These are phyloP conservation scores for Aplochiton taeniatus DNA, from an alignment of 2,797 vertebrate genomes.

Conservation along the genomic window DNA sequence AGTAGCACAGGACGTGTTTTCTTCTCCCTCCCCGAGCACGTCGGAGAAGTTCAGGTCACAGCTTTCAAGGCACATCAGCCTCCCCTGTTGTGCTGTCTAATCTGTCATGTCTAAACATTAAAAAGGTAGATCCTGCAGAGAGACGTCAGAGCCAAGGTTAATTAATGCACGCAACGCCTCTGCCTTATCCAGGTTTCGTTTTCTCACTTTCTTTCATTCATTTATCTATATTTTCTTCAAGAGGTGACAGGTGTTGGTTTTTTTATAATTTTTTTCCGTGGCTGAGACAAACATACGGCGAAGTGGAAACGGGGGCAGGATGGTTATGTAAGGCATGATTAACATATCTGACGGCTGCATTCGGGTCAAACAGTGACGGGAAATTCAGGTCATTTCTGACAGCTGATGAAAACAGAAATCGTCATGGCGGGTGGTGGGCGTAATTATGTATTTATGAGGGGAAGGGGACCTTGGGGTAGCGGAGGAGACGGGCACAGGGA, in stretches of 20 bases:
- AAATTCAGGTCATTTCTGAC: conserved; percentile 81
- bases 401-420: conserved; percentile 81
- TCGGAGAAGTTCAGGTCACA: conserved; percentile 46
- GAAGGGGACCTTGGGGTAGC: conserved; percentile 70
- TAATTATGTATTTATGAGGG: conserved; percentile 81
- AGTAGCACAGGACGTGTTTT: conserved; percentile 39
- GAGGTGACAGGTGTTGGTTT: conserved; percentile 63
- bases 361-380: conserved; percentile 77
- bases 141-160: conserved; percentile 57
- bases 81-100: conserved; percentile 36
- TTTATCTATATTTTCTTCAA: conserved; percentile 23
- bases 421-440: conserved; percentile 60
- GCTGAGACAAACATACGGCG: conserved; percentile 18
- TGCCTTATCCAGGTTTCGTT: conserved; percentile 19
- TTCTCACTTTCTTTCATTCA: conserved; percentile 15
- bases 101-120: conserved; percentile 64
- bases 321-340: conserved; percentile 76
- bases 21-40: conserved; percentile 28
- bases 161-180: conserved; percentile 51
- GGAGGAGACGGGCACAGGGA: conserved; percentile 44
- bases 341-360: conserved; percentile 76
- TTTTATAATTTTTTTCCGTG: conserved; percentile 16
- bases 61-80: conserved; percentile 55
- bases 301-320: conserved; percentile 45
- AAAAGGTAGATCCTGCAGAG: conserved; percentile 46